These are phyloP conservation scores for Florisuga fusca DNA, from an alignment of 2,797 vertebrate genomes.

Conservation along the genomic window DNA sequence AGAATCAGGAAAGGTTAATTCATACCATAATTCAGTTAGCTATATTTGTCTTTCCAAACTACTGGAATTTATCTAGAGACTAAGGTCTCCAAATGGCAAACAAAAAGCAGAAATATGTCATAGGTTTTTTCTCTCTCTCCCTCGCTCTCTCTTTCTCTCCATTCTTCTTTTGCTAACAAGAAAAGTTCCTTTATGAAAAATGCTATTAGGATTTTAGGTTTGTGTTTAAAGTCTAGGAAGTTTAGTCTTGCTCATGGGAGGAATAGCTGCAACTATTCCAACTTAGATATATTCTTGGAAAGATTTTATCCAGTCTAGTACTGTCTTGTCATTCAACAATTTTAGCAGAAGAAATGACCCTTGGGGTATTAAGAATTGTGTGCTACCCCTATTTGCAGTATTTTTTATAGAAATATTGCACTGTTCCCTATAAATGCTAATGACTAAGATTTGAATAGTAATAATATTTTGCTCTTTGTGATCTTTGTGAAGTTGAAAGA, in stretches of 20 bases:
- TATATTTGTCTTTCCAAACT: not conserved
- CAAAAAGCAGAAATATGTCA: not conserved
- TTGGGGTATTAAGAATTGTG: not conserved
- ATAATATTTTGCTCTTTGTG: not conserved
- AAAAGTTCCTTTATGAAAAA: not conserved
- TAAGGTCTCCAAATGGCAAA: not conserved
- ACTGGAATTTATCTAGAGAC: not conserved
- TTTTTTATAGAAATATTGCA: not conserved
- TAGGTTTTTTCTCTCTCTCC: not conserved
- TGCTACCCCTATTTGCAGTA: not conserved
- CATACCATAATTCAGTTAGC: fast-evolving
- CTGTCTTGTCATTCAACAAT: not conserved
- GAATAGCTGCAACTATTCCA: not conserved
- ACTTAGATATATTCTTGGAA: not conserved
- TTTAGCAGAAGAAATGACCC: not conserved
- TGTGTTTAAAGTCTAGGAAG: not conserved
- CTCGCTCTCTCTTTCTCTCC: fast-evolving
- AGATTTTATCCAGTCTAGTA: not conserved
- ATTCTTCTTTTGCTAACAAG: not conserved
- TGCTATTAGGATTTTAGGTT: not conserved
- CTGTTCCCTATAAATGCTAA: not conserved
- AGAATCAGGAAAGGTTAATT: not conserved
- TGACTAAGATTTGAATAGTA: not conserved
- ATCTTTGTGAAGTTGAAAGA: too few species aligned
- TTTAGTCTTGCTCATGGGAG: not conserved